phyloP scores from a whole-genome alignment of 2,797 vertebrate species.

The Oreochromis mossambicus region DNA sequence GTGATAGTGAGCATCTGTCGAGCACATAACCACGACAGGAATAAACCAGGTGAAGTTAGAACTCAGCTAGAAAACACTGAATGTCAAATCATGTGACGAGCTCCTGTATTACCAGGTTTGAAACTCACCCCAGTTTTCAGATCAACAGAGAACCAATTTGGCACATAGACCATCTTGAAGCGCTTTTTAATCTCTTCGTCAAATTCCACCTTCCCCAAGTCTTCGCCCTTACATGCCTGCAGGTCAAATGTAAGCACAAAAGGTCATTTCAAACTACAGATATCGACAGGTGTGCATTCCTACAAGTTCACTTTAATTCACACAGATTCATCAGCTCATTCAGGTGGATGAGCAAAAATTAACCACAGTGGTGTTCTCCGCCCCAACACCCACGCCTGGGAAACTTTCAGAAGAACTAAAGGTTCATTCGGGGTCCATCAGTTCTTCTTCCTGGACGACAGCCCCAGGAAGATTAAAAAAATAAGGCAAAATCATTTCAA shows the following conservation, averaged over 20 bases:
- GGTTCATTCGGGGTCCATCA: neutral
- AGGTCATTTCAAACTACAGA: neutral
- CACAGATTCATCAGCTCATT: neutral
- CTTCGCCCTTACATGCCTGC: slow-evolving; percentile 98
- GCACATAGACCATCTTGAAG: slow-evolving; percentile 99
- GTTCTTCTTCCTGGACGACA: neutral
- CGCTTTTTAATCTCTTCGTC: slow-evolving; percentile 98
- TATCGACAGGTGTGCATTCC: neutral
- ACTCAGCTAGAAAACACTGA: neutral
- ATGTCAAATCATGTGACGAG: neutral
- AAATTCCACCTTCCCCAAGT: slow-evolving; percentile 97
- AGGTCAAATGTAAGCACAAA: neutral
- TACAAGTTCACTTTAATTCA: neutral
- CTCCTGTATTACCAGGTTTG: neutral
- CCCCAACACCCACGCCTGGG: neutral
- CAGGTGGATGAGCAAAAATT: neutral
- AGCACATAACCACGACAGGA: neutral
- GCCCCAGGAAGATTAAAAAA: neutral
- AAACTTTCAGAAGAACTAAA: neutral
- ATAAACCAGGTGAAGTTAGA: neutral
- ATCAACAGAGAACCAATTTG: slow-evolving; percentile 99
- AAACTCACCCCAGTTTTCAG: slow-evolving; percentile 96
- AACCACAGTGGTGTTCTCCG: neutral
- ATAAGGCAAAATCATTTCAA: neutral
- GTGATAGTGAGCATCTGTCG: slow-evolving; percentile 96